Conservation (phyloP, 1,140 invertebrate species). For the Drosophila busckii region DNA sequence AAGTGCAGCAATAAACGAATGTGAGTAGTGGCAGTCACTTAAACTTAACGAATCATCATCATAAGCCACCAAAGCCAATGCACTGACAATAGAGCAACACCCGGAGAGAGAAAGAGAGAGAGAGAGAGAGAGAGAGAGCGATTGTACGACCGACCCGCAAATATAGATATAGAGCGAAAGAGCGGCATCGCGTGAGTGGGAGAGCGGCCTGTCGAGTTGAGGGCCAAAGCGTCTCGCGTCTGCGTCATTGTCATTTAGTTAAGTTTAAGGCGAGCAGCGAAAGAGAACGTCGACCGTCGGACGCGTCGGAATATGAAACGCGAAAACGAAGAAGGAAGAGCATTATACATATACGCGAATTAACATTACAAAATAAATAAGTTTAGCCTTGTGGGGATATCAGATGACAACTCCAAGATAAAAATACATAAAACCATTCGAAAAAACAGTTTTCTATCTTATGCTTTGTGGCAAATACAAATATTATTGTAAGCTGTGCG, state of each 20-base stretch:
- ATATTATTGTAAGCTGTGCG: constrained; percentile 34
- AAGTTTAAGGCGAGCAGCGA: constrained; percentile 52
- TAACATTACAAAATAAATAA: constrained; percentile 40
- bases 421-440: constrained; percentile 38
- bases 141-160: background rate
- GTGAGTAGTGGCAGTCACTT: background rate
- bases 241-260: constrained; percentile 35
- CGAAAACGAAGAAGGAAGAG: constrained; percentile 29
- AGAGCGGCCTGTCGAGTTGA: constrained; percentile 6
- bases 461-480: constrained; percentile 38
- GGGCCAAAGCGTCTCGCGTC: constrained; percentile 22
- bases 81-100: too few species aligned
- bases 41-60: constrained; percentile 31
- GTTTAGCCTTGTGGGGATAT: constrained; percentile 10
- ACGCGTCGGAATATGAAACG: constrained; percentile 65
- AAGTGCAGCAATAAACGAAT: constrained; percentile 45
- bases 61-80: constrained; percentile 25
- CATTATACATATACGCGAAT: constrained; percentile 20
- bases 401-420: constrained; percentile 39
- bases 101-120: constrained; percentile 6
- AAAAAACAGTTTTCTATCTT: too few species aligned
- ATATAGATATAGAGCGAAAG: constrained; percentile 2
- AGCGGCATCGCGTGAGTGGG: constrained; percentile 4
- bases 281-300: constrained; percentile 47
- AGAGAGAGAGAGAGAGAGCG: background rate